Evolutionary conservation across 2,113 vertebrate species (phyloP).

Genomic region (Elephantulus edwardii): DNA sequence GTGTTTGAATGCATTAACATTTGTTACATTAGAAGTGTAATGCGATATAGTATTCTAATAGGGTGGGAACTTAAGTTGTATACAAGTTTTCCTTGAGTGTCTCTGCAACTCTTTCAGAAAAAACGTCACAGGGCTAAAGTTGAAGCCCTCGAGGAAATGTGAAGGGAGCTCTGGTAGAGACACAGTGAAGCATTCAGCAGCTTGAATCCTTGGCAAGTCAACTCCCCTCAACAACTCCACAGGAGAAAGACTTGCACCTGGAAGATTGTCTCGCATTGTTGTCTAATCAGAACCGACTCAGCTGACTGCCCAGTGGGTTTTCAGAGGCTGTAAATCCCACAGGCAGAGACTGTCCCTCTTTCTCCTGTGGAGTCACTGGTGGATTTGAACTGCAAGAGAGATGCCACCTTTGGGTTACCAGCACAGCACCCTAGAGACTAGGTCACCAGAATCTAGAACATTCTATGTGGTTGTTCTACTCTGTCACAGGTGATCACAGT

Average conservation of each 20-base stretch:
- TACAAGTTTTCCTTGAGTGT: neutral
- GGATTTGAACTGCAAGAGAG: too few species aligned
- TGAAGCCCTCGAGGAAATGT: neutral
- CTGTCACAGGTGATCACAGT: neutral
- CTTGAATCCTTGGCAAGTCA: neutral
- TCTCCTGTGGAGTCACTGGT: too few species aligned
- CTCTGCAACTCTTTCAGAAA: neutral
- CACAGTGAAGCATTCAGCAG: neutral
- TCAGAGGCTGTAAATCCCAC: too few species aligned
- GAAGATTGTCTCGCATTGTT: neutral
- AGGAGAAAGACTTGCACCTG: neutral
- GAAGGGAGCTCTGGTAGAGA: neutral
- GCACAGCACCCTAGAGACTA: too few species aligned
- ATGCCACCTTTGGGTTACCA: too few species aligned
- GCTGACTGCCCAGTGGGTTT: too few species aligned
- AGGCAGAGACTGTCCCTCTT: too few species aligned
- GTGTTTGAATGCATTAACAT: neutral
- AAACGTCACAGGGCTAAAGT: neutral
- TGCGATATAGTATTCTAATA: neutral
- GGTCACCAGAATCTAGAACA: neutral
- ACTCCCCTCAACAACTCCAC: neutral
- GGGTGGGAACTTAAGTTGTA: neutral
- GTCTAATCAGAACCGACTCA: too few species aligned
- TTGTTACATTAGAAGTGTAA: neutral
- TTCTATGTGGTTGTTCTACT: too few species aligned